Conservation (phyloP, 30 jellyfish, hydroid and myxozoan genomes). For the Sanderia malayensis region DNA sequence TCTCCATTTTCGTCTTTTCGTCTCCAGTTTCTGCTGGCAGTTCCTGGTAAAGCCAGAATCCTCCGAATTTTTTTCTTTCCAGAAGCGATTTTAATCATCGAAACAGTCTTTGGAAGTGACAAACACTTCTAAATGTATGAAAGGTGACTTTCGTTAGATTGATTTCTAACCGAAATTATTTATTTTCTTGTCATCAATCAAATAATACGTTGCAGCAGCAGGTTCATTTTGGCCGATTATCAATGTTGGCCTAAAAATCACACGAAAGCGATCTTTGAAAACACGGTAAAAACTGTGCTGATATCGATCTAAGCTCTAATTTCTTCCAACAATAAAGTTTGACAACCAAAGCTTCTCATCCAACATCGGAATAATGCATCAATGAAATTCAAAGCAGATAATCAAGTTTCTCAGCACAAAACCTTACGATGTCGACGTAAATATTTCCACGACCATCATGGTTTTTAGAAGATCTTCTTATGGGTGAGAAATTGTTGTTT, state of each 20-base stretch:
- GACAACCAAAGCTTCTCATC: no score
- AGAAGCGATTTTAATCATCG: conserved; percentile 64
- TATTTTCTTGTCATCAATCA: no score
- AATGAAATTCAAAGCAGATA: no score
- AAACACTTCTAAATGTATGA: neutral
- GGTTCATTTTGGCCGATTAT: neutral
- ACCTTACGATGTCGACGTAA: neutral
- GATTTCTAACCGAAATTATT: neutral
- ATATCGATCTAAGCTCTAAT: no score
- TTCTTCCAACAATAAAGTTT: no score
- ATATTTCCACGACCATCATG: neutral
- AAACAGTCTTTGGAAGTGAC: neutral
- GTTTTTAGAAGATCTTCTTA: neutral
- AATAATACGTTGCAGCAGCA: neutral
- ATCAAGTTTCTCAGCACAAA: no score
- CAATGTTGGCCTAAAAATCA: no score
- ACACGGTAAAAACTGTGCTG: no score
- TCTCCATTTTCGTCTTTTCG: conserved; percentile 64
- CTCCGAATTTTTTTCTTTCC: conserved; percentile 76
- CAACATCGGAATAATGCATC: no score
- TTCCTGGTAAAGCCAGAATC: conserved; percentile 74
- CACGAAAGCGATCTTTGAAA: no score
- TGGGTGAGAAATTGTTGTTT: neutral
- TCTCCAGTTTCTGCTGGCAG: conserved; percentile 94
- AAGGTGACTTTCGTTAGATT: neutral